Evolutionary conservation across 1,140 invertebrate species (phyloP).

Genomic region (Chironomus striatipennis): DNA sequence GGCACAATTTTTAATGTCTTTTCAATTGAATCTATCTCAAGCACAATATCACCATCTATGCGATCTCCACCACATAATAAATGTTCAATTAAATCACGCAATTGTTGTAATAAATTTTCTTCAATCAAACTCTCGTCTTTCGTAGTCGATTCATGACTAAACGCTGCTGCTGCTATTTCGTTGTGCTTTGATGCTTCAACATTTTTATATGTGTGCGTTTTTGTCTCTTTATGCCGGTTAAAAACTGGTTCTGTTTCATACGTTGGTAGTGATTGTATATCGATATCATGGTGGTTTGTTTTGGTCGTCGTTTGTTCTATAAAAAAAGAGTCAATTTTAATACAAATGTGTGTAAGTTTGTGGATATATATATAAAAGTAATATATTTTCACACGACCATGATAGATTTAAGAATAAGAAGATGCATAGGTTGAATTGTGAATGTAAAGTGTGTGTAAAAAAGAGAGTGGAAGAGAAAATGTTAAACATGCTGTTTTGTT

Average conservation of each 20-base stretch:
- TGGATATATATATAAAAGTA: neutral
- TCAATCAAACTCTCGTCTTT: slow-evolving; percentile 1
- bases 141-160: neutral
- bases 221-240: neutral
- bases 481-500: neutral
- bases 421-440: no score
- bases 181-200: slow-evolving; percentile 1
- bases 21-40: neutral
- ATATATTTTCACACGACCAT: neutral
- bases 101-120: slow-evolving; percentile 10
- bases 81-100: slow-evolving; percentile 2
- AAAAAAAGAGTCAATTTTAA: neutral
- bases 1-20: neutral
- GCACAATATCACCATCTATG: neutral
- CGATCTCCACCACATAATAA: neutral
- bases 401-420: no score
- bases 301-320: neutral
- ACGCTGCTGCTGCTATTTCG: neutral
- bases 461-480: neutral
- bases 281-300: slow-evolving; percentile 13
- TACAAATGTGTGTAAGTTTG: neutral
- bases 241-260: neutral
- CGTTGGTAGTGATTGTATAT: neutral
- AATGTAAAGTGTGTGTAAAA: neutral
- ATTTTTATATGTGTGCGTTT: neutral